These are phyloP conservation scores for Cataglyphis hispanica DNA, from an alignment of 1,140 invertebrate genomes.

Conservation along the genomic window DNA sequence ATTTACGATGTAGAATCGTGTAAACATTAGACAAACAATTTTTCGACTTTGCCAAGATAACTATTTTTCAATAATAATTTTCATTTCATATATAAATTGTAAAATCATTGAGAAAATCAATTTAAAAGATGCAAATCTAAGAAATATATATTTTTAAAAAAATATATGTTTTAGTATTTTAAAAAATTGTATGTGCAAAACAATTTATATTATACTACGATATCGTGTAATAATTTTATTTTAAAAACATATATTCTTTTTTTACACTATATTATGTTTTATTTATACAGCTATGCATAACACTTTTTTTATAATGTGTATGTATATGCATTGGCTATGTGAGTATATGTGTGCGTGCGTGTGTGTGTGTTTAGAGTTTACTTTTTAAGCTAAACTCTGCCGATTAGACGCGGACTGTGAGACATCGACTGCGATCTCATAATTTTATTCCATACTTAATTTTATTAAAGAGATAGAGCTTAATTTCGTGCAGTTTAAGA, in stretches of 20 bases:
- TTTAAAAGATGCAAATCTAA: background rate
- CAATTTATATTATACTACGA: no score
- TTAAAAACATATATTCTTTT: no score
- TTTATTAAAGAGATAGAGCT: constrained; percentile 30
- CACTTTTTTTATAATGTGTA: background rate
- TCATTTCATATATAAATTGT: background rate
- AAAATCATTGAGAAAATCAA: background rate
- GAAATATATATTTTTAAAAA: background rate
- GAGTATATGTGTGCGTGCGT: background rate
- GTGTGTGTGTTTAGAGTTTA: background rate
- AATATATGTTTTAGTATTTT: no score
- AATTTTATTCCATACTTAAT: constrained; percentile 44
- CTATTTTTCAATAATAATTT: background rate
- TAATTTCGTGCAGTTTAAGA: constrained; percentile 31
- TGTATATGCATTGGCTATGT: background rate
- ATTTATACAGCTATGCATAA: background rate
- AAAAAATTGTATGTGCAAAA: no score
- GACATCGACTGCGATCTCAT: constrained; percentile 18
- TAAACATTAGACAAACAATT: background rate
- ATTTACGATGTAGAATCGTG: constrained; percentile 64
- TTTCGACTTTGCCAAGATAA: background rate
- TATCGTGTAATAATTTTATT: no score
- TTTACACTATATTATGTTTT: no score
- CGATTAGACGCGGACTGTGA: constrained; percentile 10
- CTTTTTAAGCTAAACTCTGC: no score